Evolutionary conservation across 2,113 vertebrate genomes (phyloP), one percentile per base, ranked within the genome.

Genomic region (Zosterops pallidus): DNA sequence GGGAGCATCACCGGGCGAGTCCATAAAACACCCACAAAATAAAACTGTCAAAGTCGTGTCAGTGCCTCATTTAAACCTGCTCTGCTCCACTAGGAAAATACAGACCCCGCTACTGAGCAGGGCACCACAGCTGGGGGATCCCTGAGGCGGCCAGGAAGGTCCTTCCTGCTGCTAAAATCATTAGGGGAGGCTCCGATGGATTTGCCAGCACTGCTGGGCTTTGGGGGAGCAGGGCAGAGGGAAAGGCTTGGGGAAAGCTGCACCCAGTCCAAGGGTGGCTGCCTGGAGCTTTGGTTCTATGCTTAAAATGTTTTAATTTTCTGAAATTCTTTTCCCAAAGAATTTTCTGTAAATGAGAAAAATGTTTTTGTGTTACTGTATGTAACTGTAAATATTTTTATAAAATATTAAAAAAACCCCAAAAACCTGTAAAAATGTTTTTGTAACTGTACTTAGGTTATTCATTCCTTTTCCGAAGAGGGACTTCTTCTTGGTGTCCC

Each of bases 31-130:
- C 79, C 74, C 90, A 25, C 94, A 14, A 63, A 69, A 96, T 97
- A 96, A 97, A 97, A 93, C 94, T 72, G 97, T 96, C 97, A 95
- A 64, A 87, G 91, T 75, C 88, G 24, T 57, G 91, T 96, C 96
- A 96, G 50, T 85, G 96, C 95, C 95, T 96, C 95, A 92, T 96
- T 97, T 95, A 85, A 60, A 90, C 50, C 87, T 29, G 86, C 92
- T 90, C 72, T 82, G 95, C 95, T 95, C 74, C 52, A 7, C 89
- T 74, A 92, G 91, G 81, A 78, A 93, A 95, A 89, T 18, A 75
- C 96, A 96, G 94, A 92, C 67, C 77, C 50, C 2, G 96, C 94
- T 94, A 70, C 94, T 56, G 92, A 95, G 92, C 64, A 1, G 94
- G 95, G 92, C 86, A 81, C 83, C 0, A 26, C 90, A 72, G 92